phyloP scores from a whole-genome alignment of 2,888 invertebrate genomes.

The Acleris cristana region DNA sequence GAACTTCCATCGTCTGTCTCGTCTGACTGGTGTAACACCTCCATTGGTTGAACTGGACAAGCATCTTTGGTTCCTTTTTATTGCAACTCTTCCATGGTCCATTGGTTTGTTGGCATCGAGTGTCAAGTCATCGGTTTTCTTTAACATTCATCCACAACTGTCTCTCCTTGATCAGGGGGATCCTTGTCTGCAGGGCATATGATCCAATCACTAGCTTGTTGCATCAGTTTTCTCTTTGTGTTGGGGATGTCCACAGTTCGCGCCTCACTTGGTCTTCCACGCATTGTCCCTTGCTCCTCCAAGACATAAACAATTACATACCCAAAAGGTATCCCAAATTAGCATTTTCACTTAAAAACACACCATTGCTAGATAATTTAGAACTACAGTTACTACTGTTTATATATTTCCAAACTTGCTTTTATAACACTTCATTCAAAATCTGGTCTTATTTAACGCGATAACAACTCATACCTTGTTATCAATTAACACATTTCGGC shows the following conservation, averaged over 20 bases:
- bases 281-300: conserved; percentile 14
- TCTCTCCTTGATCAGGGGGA: conserved; percentile 16
- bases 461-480: too few relatives aligned
- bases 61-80: not conserved
- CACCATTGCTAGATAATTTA: too few relatives aligned
- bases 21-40: not conserved
- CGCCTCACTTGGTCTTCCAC: conserved; percentile 2
- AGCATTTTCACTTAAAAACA: too few relatives aligned
- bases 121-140: not conserved
- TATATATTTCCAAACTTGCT: too few relatives aligned
- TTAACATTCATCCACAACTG: not conserved
- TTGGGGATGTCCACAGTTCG: not conserved
- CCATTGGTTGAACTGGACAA: too few relatives aligned
- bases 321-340: conserved; percentile 55
- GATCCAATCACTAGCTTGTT: conserved; percentile 15
- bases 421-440: too few relatives aligned
- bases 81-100: not conserved
- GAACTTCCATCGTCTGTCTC: not conserved
- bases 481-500: too few relatives aligned
- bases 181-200: conserved; percentile 7
- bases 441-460: too few relatives aligned
- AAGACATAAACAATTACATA: conserved; percentile 61
- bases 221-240: not conserved
- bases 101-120: not conserved
- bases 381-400: too few relatives aligned